Base-by-base conservation (phyloP, 2,888 invertebrate genomes). In the Lumbricus terrestris region DNA sequence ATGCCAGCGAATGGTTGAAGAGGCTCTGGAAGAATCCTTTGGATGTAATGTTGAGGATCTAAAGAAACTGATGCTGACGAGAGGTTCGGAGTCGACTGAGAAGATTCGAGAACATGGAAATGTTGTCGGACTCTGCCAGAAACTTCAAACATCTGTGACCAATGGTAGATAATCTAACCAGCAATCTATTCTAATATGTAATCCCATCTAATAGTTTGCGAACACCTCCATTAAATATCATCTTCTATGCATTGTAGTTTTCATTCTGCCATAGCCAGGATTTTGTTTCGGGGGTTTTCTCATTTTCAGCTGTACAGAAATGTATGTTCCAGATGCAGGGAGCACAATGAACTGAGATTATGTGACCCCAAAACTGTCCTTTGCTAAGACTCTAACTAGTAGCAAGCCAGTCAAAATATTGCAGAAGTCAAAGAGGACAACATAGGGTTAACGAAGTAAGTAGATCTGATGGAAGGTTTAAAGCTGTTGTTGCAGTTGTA, bases 51-150 rank as follows among this genome's bases (percentile, higher is more conserved):
- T 99, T 95, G 97, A 97, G 96, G 98, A 99, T 96, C 97, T 99
- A 95, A 97, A 98, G 95, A 98, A 98, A 96, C 97, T 99, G 96
- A 99, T 99, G 99, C 99, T 99, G 96, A 96, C 97, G 95, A 97
- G 99, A 94, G 98, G 99, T 94, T 96, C 97, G 94, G 99, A 99
- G 96, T 99, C 98, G 94, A 96, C 98, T 95, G 97, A 97, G 96
- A 96, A 99, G 95, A 96, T 97, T 95, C 93, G 93, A 90, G 97
- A 97, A 95, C 96, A 97, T 95, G 98, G 98, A 94, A 98, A 98
- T 94, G 97, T 98, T 93, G 97, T 97, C 95, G 98, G 99, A 95
- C 95, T 99, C 95, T 99, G 99, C 96, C 98, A 97, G 91, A 98
- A 98, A 96, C 96, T 99, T 93, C 98, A 98, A 96, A 98, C 99